Percentiles rank a stretch among this genome's conserved stretches.
Evolutionary conservation across 1,140 invertebrate species (phyloP).

Genomic region (Drosophila kanapiae): DNA sequence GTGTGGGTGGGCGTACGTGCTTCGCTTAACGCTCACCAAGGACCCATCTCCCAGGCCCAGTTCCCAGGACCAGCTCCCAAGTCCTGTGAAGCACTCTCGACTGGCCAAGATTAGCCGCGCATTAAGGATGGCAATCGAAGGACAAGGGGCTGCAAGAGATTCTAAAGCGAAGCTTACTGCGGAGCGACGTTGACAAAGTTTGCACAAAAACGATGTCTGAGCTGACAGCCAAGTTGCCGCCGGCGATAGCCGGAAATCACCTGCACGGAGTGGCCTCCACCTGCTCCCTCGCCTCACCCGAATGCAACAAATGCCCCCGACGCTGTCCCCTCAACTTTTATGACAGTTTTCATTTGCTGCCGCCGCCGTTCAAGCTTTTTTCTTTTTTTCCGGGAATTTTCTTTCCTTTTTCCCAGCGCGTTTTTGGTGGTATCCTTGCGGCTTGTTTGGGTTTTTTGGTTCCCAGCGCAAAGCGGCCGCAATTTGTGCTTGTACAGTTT

Average conservation of each 20-base stretch:
- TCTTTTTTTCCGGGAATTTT: not conserved
- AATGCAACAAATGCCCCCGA: conserved; percentile 53
- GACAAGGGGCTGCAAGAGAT: conserved; percentile 16
- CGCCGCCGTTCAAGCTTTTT: not conserved
- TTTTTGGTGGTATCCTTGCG: conserved; percentile 18
- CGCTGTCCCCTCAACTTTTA: conserved; percentile 55
- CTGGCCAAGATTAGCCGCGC: conserved; percentile 49
- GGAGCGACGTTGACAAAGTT: conserved; percentile 55
- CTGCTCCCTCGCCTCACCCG: not conserved
- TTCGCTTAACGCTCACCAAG: conserved; percentile 50
- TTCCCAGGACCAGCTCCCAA: not conserved
- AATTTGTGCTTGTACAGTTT: conserved; percentile 47
- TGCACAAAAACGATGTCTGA: conserved; percentile 56
- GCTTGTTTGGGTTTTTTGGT: conserved; percentile 61
- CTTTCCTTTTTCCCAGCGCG: conserved; percentile 1
- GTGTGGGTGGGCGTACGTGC: conserved; percentile 53
- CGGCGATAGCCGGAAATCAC: conserved; percentile 62
- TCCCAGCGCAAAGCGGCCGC: conserved; percentile 43
- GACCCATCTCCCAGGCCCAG: not conserved
- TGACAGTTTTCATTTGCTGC: conserved; percentile 59
- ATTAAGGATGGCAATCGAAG: conserved; percentile 23
- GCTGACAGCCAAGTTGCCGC: conserved; percentile 55
- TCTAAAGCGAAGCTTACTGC: conserved; percentile 14
- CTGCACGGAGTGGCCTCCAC: conserved; percentile 42
- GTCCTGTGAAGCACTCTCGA: conserved; percentile 6